Evolutionary conservation across 2,113 vertebrate genomes (phyloP).

Genomic region (Pterophyllum scalare): DNA sequence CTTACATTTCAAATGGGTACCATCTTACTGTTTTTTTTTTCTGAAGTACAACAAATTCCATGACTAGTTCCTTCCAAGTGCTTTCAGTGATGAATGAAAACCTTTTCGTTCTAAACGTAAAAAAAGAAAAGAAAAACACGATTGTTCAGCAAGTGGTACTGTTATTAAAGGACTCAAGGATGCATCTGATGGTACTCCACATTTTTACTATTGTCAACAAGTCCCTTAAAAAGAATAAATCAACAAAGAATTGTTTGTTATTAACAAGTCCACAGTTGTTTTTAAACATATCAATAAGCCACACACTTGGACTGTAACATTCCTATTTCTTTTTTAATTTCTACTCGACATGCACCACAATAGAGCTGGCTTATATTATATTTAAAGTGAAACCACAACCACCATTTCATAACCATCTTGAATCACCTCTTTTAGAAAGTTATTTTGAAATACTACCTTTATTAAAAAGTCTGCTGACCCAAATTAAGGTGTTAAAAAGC

Average conservation of each 20-base stretch:
- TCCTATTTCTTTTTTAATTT: constrained; percentile 3
- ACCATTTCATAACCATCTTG: neutral
- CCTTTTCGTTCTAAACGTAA: constrained; percentile 13
- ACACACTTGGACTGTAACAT: neutral
- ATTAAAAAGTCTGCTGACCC: neutral
- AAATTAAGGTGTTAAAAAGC: neutral
- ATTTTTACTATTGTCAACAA: constrained; percentile 9
- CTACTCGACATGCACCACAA: neutral
- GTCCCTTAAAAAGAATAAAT: constrained; percentile 5
- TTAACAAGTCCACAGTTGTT: neutral
- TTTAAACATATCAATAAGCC: constrained; percentile 9
- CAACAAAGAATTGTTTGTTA: neutral
- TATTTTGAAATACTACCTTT: neutral
- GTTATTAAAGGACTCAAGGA: neutral
- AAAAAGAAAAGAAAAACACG: neutral
- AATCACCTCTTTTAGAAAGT: neutral
- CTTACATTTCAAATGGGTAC: constrained; percentile 46
- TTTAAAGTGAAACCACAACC: neutral
- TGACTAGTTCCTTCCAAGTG: constrained; percentile 41
- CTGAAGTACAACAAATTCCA: constrained; percentile 17
- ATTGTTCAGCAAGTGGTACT: constrained; percentile 15
- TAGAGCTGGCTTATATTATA: constrained; percentile 3
- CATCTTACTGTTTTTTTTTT: constrained; percentile 23
- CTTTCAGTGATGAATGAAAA: constrained; percentile 46
- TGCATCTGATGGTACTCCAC: neutral